Percentiles rank a stretch among this genome's conserved stretches.
Conservation (phyloP, 2,888 invertebrate species). For the Galerucella calmariensis region DNA sequence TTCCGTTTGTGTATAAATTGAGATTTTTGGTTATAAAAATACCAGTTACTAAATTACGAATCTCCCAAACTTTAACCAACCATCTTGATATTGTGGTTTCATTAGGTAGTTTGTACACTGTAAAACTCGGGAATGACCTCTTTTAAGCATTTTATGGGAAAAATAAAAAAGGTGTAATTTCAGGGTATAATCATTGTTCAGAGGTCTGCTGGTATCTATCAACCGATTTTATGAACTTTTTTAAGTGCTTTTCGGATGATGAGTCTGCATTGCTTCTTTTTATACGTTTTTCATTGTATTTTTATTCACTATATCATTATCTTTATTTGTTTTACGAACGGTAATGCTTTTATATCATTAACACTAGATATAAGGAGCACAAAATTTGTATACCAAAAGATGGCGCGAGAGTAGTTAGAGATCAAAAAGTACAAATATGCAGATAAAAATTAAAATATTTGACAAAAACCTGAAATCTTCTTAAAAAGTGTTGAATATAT, state of each 20-base stretch:
- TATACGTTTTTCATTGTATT: background rate
- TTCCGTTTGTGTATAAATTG: too few relatives aligned
- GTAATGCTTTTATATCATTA: background rate
- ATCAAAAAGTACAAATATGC: too few relatives aligned
- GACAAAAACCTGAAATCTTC: too few relatives aligned
- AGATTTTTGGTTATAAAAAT: background rate
- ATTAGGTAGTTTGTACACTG: conserved; percentile 15
- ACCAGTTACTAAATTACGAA: background rate
- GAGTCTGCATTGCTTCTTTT: conserved; percentile 13
- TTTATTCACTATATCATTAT: background rate
- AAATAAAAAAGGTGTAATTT: conserved; percentile 33
- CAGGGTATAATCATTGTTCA: conserved; percentile 28
- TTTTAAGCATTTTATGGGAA: conserved; percentile 32
- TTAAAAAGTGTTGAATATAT: too few relatives aligned
- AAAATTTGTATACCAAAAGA: too few relatives aligned
- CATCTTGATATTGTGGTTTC: background rate
- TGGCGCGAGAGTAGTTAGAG: too few relatives aligned
- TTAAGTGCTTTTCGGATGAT: conserved; percentile 31
- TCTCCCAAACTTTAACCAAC: background rate
- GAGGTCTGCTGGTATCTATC: conserved; percentile 20
- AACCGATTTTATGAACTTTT: conserved; percentile 30
- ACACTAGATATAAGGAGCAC: too few relatives aligned
- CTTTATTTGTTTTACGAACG: background rate
- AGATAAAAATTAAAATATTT: too few relatives aligned
- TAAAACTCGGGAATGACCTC: conserved; percentile 25